A percentile compares a stretch with the other conserved stretches of the same genome.
Conservation (phyloP, 2,888 invertebrate genomes). For the Andrena hattorfiana region DNA sequence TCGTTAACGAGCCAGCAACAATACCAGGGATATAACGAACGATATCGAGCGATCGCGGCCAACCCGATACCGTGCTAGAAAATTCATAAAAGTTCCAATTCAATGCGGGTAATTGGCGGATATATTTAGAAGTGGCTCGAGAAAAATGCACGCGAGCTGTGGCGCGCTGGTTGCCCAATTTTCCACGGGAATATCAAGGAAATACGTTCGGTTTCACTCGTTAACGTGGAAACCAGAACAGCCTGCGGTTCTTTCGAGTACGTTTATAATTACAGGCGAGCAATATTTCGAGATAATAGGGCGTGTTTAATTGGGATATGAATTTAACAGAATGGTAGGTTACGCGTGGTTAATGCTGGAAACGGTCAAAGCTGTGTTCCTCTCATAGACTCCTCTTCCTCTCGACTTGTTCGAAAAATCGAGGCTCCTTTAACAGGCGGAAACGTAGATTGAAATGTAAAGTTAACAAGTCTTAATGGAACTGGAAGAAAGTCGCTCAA, state of each 20-base stretch:
- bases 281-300: neutral
- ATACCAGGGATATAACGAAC: neutral
- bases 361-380: no score
- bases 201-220: slow-evolving; percentile 3
- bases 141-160: neutral
- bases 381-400: no score
- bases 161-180: slow-evolving; percentile 1
- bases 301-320: neutral
- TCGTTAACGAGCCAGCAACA: slow-evolving; percentile 13
- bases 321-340: neutral
- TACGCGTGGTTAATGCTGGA: neutral
- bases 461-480: no score
- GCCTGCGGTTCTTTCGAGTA: slow-evolving; percentile 3
- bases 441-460: no score
- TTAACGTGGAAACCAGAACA: slow-evolving; percentile 4
- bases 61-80: neutral
- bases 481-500: no score
- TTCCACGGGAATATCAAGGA: slow-evolving; percentile 6
- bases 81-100: neutral
- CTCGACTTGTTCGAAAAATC: no score
- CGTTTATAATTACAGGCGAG: slow-evolving; percentile 14
- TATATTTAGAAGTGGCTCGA: neutral
- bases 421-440: no score
- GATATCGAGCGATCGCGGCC: neutral
- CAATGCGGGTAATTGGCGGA: neutral